A percentile compares a stretch with the other conserved stretches of the same genome.
Evolutionary conservation across 1,140 invertebrate genomes (phyloP).

Genomic region (Ceratina japonica): DNA sequence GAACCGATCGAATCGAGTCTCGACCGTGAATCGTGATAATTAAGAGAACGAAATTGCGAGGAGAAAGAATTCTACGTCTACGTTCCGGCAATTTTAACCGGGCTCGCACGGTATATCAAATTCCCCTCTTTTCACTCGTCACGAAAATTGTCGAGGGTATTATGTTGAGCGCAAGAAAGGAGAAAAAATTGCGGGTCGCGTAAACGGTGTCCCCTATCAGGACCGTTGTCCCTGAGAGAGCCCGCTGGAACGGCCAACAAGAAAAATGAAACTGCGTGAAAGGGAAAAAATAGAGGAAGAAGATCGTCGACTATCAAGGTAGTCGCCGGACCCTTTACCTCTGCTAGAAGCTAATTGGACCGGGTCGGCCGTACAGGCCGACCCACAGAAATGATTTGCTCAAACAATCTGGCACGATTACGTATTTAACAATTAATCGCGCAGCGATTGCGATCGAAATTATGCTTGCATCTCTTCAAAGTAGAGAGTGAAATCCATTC

Average conservation of each 20-base stretch:
- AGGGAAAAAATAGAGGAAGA: background rate
- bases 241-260: conserved; percentile 4
- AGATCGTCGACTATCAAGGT: conserved; percentile 45
- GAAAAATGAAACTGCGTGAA: background rate
- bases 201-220: conserved; percentile 1
- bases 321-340: conserved; percentile 60
- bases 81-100: background rate
- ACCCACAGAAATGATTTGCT: no score
- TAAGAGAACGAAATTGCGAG: background rate
- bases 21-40: background rate
- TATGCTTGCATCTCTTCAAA: no score
- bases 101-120: conserved; percentile 10
- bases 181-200: conserved; percentile 12
- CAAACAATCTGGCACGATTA: no score
- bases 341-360: conserved; percentile 58
- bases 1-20: no score
- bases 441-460: no score
- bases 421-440: no score
- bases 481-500: no score
- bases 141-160: background rate
- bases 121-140: background rate
- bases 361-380: conserved; percentile 17
- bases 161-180: background rate
- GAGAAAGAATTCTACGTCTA: background rate
- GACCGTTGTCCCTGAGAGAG: conserved; percentile 8